Conservation (phyloP, 2,113 vertebrate species). For the Herpetotheres cachinnans region DNA sequence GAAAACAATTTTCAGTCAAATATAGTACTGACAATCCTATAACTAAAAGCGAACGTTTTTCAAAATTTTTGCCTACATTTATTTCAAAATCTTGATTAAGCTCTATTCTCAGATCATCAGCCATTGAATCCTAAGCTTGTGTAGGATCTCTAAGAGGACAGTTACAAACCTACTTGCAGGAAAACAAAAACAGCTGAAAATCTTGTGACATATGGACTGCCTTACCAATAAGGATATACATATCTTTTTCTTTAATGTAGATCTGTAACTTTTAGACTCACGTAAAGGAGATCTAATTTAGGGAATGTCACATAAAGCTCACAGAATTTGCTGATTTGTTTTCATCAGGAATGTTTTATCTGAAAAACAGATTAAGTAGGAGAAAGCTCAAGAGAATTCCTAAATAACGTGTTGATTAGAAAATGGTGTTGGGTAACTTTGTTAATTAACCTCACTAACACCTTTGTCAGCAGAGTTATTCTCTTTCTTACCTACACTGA, state of each 20-base stretch:
- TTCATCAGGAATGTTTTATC: not conserved
- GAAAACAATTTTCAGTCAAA: not conserved
- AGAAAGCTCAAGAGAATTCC: not conserved
- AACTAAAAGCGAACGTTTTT: not conserved
- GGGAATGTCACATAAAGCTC: not conserved
- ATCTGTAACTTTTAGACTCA: not conserved
- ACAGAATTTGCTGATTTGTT: not conserved
- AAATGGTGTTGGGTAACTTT: not conserved
- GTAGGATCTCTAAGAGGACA: not conserved
- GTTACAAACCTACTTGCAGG: not conserved
- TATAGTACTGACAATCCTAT: not conserved
- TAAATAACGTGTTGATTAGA: not conserved
- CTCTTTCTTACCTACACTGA: not conserved
- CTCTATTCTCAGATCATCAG: not conserved
- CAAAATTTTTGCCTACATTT: not conserved
- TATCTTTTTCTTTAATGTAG: fast-evolving
- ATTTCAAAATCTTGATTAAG: not conserved
- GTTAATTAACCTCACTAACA: not conserved
- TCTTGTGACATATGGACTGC: not conserved
- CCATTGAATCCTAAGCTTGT: not conserved
- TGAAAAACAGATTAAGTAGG: not conserved
- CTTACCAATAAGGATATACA: not conserved
- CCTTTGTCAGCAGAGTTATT: not conserved
- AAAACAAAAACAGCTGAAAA: not conserved
- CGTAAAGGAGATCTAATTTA: not conserved